These are phyloP conservation scores for Zygogramma bicolorata DNA, from an alignment of 2,888 invertebrate species.

Conservation along the genomic window DNA sequence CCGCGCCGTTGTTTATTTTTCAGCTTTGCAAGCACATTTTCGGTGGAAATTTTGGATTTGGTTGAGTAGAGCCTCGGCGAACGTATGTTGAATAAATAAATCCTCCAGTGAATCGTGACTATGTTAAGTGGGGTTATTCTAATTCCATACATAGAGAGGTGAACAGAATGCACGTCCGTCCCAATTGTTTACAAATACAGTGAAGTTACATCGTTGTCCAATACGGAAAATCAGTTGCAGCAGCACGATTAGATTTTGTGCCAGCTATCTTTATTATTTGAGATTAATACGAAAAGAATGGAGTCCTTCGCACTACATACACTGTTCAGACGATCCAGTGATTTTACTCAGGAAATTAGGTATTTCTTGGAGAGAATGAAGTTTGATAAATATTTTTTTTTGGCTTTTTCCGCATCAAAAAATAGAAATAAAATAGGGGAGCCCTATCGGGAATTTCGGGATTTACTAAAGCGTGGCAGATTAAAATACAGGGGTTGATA, in stretches of 20 bases:
- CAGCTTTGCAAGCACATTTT: conserved; percentile 57
- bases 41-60: conserved; percentile 54
- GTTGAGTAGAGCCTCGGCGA: conserved; percentile 53
- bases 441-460: too few relatives aligned
- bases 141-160: conserved; percentile 36
- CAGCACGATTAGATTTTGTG: not conserved
- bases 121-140: conserved; percentile 51
- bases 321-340: too few relatives aligned
- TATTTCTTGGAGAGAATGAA: too few relatives aligned
- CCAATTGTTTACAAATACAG: conserved; percentile 26
- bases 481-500: too few relatives aligned
- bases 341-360: too few relatives aligned
- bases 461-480: too few relatives aligned
- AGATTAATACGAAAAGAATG: too few relatives aligned
- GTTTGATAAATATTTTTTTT: too few relatives aligned
- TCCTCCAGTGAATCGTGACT: conserved; percentile 47
- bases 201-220: conserved; percentile 13
- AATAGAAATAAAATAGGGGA: too few relatives aligned
- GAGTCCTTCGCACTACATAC: too few relatives aligned
- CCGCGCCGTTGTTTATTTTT: conserved; percentile 54
- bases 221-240: not conserved
- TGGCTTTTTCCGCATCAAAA: too few relatives aligned
- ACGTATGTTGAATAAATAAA: conserved; percentile 55
- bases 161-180: conserved; percentile 24
- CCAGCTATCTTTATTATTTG: too few relatives aligned